Conservation (phyloP, 2,888 invertebrate species). For the Stenotaenia linearis region DNA sequence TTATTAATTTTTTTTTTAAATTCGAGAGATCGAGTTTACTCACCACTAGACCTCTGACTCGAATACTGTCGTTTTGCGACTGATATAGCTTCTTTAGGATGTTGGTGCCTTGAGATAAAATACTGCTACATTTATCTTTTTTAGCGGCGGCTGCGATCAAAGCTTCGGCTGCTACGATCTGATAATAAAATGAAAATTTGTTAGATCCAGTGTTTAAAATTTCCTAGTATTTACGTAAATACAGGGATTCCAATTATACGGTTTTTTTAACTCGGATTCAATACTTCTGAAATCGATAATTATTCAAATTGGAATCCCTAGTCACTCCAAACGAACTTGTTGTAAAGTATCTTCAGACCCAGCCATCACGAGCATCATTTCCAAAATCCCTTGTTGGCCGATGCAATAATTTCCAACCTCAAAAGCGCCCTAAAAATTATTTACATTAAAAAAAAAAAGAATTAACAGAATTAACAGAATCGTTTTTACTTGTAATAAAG, state of each 20-base stretch:
- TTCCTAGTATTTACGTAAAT: too few species aligned
- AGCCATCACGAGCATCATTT: constrained; percentile 96
- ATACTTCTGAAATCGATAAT: too few species aligned
- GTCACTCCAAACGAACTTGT: too few species aligned
- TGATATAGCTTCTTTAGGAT: constrained; percentile 90
- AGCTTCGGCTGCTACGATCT: constrained; percentile 93
- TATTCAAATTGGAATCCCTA: too few species aligned
- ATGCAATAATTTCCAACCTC: constrained; percentile 80
- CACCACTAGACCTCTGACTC: constrained; percentile 58
- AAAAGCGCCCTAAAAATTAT: constrained; percentile 64
- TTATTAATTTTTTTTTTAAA: not conserved
- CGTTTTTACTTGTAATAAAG: constrained; percentile 58
- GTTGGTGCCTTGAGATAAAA: constrained; percentile 80
- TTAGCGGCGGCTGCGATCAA: constrained; percentile 94
- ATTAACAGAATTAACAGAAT: not conserved
- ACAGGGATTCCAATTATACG: too few species aligned
- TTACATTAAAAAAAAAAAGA: not conserved
- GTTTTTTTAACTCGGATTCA: too few species aligned
- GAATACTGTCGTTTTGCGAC: constrained; percentile 81
- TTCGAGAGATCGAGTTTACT: constrained; percentile 38
- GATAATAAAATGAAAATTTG: too few species aligned
- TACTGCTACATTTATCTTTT: constrained; percentile 88
- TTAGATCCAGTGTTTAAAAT: too few species aligned
- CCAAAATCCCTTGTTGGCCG: constrained; percentile 70
- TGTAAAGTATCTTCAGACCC: constrained; percentile 83